Conservation (phyloP, 1,140 invertebrate species). For the Cydia fagiglandana region DNA sequence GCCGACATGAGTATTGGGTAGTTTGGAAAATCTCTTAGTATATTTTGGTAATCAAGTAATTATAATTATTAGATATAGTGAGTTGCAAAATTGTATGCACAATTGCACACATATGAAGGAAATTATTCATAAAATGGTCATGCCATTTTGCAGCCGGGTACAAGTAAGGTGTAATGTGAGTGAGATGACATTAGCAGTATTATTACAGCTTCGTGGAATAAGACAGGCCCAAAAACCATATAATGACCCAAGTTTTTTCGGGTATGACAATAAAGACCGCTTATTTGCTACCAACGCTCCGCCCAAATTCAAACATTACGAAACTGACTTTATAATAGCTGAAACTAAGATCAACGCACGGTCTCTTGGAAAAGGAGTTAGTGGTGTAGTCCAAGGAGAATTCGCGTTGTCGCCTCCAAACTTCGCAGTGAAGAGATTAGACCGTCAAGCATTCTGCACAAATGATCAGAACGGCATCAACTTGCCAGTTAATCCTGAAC, state of each 20-base stretch:
- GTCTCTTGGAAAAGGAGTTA: conserved; percentile 52
- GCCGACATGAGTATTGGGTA: too few relatives aligned
- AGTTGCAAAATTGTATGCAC: too few relatives aligned
- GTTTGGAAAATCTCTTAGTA: too few relatives aligned
- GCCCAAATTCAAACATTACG: conserved; percentile 37
- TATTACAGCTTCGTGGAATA: conserved; percentile 52
- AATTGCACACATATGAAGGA: too few relatives aligned
- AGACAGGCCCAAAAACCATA: conserved; percentile 32
- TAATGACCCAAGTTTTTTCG: conserved; percentile 45
- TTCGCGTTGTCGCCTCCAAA: conserved; percentile 58
- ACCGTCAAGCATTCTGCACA: conserved; percentile 52
- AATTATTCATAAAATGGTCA: too few relatives aligned
- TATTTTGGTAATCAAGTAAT: too few relatives aligned
- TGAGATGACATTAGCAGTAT: background rate
- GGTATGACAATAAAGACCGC: conserved; percentile 50
- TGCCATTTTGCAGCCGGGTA: too few relatives aligned
- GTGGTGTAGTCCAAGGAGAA: conserved; percentile 55
- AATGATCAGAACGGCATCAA: conserved; percentile 62
- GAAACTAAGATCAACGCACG: conserved; percentile 60
- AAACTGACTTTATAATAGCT: conserved; percentile 57
- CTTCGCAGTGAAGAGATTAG: conserved; percentile 33
- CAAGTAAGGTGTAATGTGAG: too few relatives aligned
- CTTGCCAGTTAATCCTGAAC: conserved; percentile 40
- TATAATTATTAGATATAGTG: too few relatives aligned
- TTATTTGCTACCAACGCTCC: conserved; percentile 43